Evolutionary conservation across 1,140 invertebrate genomes (phyloP), one percentile per base, ranked within the genome.

Genomic region (Scaptomyza graminum): DNA sequence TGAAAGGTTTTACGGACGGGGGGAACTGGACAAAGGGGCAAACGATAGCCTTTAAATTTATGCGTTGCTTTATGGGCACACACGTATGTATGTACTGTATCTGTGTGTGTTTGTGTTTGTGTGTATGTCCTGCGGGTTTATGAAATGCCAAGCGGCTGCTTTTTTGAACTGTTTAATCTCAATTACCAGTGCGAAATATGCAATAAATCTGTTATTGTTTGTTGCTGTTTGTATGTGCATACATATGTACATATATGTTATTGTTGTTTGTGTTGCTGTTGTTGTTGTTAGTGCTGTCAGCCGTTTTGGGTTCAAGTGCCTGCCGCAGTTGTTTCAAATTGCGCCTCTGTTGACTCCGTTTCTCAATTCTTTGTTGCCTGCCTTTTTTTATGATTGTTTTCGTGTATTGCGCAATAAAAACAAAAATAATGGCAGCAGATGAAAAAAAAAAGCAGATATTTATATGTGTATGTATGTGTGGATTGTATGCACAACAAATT

Each of bases 121-220:
- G 41, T 28, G 13, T 54, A 37, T 43, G 66, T 54, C 56, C 56
- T 61, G 64, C 69, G 70, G 70, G 64, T 61, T 73, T 68, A 68
- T 68, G 63, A 85, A 85, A 85, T 82, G 66, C 70, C 81, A 75
- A 82, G 74, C 82, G 82, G 63, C 74, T 85, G 82, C 76, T 85
- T 85, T 77, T 87, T 85, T 77, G 64, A 82, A 85, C 74, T 85
- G 82, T 87, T 85, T 87, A 85, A 87, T 85, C 83, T 85, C 83
- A 85, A 85, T 85, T 85, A 85, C 82, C 78, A 85, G 82, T 69
- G 78, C 66, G 74, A 85, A 81, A 85, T 85, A 87, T 82, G 78
- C 82, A 81, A 85, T 87, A 85, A 87, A 85, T 85, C 77, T 85
- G 81, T 85, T 85, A 87, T 87, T 87, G 82, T 85, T 85, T 85